Evolutionary conservation across 30 jellyfish, hydroid and myxozoan genomes (phyloP), one percentile per base, ranked within the genome.

Genomic region (Chironex yamaguchii): DNA sequence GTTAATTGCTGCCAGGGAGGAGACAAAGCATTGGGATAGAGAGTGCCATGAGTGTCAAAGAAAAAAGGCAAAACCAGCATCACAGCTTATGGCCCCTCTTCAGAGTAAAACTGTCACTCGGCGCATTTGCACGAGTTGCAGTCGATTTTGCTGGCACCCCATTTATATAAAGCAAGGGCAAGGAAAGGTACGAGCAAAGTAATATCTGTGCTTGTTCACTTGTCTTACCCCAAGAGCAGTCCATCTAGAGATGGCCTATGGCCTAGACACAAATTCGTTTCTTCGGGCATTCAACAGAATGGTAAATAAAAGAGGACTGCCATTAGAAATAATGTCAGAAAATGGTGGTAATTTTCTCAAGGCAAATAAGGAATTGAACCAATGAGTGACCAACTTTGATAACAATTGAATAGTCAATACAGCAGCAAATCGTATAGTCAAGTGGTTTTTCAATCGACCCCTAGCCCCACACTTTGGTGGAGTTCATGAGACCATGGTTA

Each of bases 101-200:
- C 29, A 58, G 91, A 34, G 2, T 51, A 17, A 68, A 67, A 49
- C 0, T 86, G 32, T 26, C 91, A 49, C 14, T 82, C 48, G 72
- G 69, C 29, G 96, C 87, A 3, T 86, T 86, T 29, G 76, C 12
- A 73, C 63, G 80, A 86, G 52, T 32, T 27, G 80, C 91, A 4
- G 79, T 86, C 1, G 90, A 86, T 42, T 86, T 12, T 75, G 91
- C 65, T 4, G 96, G 91, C n/a, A n/a, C 17, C 85, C 91, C 21
- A 63, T 86, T 53, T 29, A 62, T 6, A 86, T 70, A 53, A 70
- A 62, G 25, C 85, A 86, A 74, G 96, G 91, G 52, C 48, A 86
- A 74, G 91, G 81, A 26, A 86, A 62, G 53, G 21, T 0, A 11
- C 75, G 78, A 65, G 36, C 86, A 3, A 87, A 87, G 53, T 52